Conservation (phyloP, 2,113 vertebrate species). For the Motacilla alba region DNA sequence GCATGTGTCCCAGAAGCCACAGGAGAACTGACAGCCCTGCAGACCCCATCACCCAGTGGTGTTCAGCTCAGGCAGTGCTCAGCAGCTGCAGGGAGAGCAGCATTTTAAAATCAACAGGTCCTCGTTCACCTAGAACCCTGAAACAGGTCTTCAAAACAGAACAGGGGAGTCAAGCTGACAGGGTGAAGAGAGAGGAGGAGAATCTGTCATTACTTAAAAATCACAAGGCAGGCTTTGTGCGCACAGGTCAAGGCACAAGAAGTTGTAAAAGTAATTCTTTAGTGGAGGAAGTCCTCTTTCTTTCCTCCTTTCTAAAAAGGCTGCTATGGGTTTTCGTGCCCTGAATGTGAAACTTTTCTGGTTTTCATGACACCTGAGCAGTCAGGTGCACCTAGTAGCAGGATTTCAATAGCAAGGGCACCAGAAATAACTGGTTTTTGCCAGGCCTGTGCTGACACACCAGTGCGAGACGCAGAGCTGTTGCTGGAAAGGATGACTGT, state of each 20-base stretch:
- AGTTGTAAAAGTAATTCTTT: neutral
- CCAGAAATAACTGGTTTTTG: neutral
- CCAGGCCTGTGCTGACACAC: neutral
- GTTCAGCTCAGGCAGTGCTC: neutral
- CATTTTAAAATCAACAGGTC: neutral
- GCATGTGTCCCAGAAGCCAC: neutral
- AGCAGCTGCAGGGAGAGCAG: neutral
- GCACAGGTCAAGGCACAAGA: neutral
- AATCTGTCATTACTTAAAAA: neutral
- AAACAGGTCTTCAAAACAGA: neutral
- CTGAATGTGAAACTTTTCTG: neutral
- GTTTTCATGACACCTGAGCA: neutral
- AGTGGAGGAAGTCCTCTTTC: neutral
- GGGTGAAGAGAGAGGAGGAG: neutral
- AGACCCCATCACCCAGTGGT: neutral
- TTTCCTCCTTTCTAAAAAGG: neutral
- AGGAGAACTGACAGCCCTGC: neutral
- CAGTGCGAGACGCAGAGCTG: neutral
- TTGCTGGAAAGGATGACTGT: neutral
- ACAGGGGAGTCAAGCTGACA: rapidly evolving
- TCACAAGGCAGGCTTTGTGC: neutral
- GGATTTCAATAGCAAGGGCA: neutral
- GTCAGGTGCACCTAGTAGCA: neutral
- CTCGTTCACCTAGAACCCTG: neutral
- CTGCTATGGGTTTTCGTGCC: neutral